These are phyloP conservation scores for Pyrocephalus nanus DNA, from an alignment of 2,797 vertebrate species.

Conservation along the genomic window DNA sequence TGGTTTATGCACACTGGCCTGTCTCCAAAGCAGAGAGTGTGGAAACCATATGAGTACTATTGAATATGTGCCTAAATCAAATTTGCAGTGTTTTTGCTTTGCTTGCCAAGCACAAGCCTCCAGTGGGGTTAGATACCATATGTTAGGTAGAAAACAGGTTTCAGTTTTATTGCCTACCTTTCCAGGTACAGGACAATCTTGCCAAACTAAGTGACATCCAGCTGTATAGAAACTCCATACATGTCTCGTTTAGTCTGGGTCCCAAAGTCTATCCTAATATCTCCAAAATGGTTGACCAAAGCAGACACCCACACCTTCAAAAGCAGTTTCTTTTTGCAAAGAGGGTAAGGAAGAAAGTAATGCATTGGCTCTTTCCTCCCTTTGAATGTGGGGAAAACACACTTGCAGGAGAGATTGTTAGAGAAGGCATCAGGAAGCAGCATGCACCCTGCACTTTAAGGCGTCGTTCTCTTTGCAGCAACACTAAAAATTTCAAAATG, in stretches of 20 bases:
- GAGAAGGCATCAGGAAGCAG: neutral
- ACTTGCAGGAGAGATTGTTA: neutral
- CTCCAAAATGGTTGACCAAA: neutral
- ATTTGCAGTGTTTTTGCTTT: conserved; percentile 36
- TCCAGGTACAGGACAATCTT: conserved; percentile 29
- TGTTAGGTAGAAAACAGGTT: conserved; percentile 61
- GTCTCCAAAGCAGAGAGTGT: conserved; percentile 50
- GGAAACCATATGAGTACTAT: conserved; percentile 63
- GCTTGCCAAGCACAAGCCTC: conserved; percentile 49
- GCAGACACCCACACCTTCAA: neutral
- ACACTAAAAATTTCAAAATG: neutral
- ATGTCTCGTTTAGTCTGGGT: neutral
- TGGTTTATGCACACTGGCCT: conserved; percentile 42
- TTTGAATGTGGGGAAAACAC: neutral
- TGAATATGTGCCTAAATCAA: conserved; percentile 62
- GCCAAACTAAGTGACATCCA: conserved; percentile 31
- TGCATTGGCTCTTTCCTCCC: neutral
- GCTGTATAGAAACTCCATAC: neutral
- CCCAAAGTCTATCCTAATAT: neutral
- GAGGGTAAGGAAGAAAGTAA: neutral
- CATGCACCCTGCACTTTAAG: neutral
- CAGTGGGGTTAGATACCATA: conserved; percentile 50
- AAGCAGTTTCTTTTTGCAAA: neutral
- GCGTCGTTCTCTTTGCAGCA: neutral
- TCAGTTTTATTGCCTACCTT: conserved; percentile 45